Evolutionary conservation across 1,140 invertebrate genomes (phyloP).

Genomic region (Ceratina japonica): DNA sequence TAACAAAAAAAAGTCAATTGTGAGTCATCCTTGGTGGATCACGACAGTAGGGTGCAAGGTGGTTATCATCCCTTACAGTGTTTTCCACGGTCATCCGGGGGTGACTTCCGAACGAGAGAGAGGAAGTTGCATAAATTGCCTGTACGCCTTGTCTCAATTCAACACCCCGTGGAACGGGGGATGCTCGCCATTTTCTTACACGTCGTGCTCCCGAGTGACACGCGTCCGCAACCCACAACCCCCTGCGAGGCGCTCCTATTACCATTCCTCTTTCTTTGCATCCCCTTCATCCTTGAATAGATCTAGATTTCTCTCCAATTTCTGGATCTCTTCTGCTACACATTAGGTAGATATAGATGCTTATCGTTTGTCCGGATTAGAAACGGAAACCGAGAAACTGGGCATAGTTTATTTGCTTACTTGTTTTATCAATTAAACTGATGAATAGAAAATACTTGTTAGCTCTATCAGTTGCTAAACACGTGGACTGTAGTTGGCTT

Average conservation of each 20-base stretch:
- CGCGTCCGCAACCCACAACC: slow-evolving; percentile 47
- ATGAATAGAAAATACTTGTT: too few relatives aligned
- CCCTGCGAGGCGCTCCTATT: slow-evolving; percentile 57
- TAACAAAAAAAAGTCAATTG: too few relatives aligned
- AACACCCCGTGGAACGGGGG: slow-evolving; percentile 38
- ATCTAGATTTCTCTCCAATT: slow-evolving; percentile 33
- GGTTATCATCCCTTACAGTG: slow-evolving; percentile 35
- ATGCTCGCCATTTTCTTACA: slow-evolving; percentile 72
- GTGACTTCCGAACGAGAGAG: slow-evolving; percentile 69
- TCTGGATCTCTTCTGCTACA: slow-evolving; percentile 42
- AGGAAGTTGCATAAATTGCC: slow-evolving; percentile 71
- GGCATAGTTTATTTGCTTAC: too few relatives aligned
- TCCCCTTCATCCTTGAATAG: slow-evolving; percentile 19
- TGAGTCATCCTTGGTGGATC: too few relatives aligned
- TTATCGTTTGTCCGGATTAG: too few relatives aligned
- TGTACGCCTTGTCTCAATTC: slow-evolving; percentile 75
- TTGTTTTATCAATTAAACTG: too few relatives aligned
- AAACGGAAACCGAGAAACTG: too few relatives aligned
- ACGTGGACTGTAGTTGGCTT: too few relatives aligned
- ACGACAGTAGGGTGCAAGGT: slow-evolving; percentile 23
- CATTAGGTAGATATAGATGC: too few relatives aligned
- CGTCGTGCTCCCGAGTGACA: slow-evolving; percentile 70
- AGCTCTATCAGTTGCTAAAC: too few relatives aligned
- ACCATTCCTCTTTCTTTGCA: slow-evolving; percentile 56
- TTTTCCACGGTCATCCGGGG: slow-evolving; percentile 61